Evolutionary conservation across 1,140 invertebrate species (phyloP).

Genomic region (Hormaphis cornu): DNA sequence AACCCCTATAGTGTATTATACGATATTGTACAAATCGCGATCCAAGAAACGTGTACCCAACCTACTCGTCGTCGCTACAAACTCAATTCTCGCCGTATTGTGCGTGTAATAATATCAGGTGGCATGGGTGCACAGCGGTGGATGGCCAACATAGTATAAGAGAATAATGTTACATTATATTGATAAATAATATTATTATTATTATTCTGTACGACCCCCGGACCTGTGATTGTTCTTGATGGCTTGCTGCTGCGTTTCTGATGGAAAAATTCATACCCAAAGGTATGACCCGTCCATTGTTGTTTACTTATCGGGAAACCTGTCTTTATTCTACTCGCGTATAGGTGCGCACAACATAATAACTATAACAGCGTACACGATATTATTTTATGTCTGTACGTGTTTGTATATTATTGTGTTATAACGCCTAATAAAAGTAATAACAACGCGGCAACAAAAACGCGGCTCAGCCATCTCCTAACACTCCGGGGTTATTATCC

Average conservation of each 20-base stretch:
- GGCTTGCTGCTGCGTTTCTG: constrained; percentile 26
- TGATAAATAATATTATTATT: too few relatives aligned
- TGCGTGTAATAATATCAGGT: too few relatives aligned
- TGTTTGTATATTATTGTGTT: not conserved
- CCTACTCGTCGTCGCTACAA: too few relatives aligned
- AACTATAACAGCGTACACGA: not conserved
- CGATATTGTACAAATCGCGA: too few relatives aligned
- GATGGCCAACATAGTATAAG: not conserved
- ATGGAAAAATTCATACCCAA: constrained; percentile 29
- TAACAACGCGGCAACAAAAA: not conserved
- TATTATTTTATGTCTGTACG: not conserved
- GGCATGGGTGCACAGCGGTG: too few relatives aligned
- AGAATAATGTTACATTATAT: constrained; percentile 10
- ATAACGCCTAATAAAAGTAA: not conserved
- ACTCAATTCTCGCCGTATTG: too few relatives aligned
- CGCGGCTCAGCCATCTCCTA: not conserved
- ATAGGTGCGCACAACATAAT: not conserved
- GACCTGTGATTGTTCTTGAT: constrained; percentile 20
- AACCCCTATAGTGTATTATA: too few relatives aligned
- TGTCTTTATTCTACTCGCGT: not conserved
- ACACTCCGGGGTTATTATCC: constrained; percentile 23
- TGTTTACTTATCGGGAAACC: constrained; percentile 26
- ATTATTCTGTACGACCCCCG: constrained; percentile 13
- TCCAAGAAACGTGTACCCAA: too few relatives aligned
- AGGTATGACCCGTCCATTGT: constrained; percentile 24